A percentile compares a stretch with the other conserved stretches of the same genome.
Evolutionary conservation across 2,797 vertebrate species (phyloP).

Genomic region (Malurus leucopterus): DNA sequence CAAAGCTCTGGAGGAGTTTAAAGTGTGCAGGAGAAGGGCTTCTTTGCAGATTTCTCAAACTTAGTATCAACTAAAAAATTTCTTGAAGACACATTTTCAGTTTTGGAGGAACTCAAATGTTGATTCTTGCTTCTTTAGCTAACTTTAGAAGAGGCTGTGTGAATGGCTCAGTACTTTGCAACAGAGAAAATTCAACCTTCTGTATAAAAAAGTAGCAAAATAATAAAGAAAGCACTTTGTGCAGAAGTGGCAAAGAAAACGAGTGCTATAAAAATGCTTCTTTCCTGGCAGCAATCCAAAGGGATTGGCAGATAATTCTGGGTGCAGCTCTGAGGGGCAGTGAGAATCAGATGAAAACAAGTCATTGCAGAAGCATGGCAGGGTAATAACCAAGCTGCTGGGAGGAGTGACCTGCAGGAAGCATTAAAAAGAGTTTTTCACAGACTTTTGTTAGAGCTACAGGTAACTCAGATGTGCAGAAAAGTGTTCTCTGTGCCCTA

Average conservation of each 20-base stretch:
- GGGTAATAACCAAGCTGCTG: not conserved
- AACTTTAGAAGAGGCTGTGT: not conserved
- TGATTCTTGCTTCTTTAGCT: not conserved
- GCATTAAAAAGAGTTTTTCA: not conserved
- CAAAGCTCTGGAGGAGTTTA: not conserved
- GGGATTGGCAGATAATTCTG: not conserved
- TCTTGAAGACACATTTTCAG: not conserved
- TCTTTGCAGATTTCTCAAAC: not conserved
- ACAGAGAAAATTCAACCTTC: not conserved
- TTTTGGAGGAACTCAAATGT: not conserved
- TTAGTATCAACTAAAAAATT: not conserved
- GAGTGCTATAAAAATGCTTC: slow-evolving; percentile 21
- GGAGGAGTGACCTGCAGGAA: not conserved
- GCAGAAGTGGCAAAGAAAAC: not conserved
- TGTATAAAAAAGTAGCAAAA: not conserved
- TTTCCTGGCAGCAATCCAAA: not conserved
- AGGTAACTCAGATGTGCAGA: not conserved
- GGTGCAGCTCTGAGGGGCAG: not conserved
- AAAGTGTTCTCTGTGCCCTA: not conserved
- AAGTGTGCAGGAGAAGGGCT: not conserved
- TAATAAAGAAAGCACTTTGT: not conserved
- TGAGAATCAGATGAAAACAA: not conserved
- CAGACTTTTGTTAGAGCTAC: not conserved
- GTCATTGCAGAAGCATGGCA: not conserved
- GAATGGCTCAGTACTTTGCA: not conserved